phyloP scores from a whole-genome alignment of 2,888 invertebrate genomes.

The Cyrtodaria siliqua region DNA sequence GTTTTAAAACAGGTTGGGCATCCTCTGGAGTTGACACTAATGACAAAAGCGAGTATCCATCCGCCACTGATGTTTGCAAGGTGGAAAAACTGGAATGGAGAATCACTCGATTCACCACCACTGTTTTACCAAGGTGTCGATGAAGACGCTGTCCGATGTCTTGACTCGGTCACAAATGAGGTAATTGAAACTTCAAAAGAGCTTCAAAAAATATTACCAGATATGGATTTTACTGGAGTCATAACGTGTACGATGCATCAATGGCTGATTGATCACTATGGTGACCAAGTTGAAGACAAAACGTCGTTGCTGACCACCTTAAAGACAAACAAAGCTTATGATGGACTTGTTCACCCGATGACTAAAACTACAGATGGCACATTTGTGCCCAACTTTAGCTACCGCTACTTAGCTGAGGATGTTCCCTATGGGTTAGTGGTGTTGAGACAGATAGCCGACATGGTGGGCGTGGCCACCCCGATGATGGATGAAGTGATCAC shows the following conservation, averaged over 20 bases:
- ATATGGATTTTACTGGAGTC: constrained; percentile 49
- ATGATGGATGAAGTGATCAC: constrained; percentile 61
- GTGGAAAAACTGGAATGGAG: constrained; percentile 73
- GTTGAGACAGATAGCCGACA: constrained; percentile 63
- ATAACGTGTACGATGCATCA: constrained; percentile 45
- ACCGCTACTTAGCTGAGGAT: constrained; percentile 71
- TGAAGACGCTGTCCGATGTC: constrained; percentile 48
- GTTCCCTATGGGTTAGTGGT: constrained; percentile 70
- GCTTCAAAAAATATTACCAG: constrained; percentile 46
- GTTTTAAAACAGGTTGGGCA: constrained; percentile 51
- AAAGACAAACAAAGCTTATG: constrained; percentile 65
- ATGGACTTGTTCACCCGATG: constrained; percentile 70
- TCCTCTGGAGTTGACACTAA: constrained; percentile 64
- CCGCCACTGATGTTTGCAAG: constrained; percentile 74
- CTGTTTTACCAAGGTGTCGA: constrained; percentile 75
- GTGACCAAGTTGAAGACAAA: constrained; percentile 59
- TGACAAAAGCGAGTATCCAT: constrained; percentile 68
- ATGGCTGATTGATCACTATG: constrained; percentile 64
- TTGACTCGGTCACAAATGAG: constrained; percentile 65
- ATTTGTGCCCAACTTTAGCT: constrained; percentile 67
- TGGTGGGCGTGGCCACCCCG: constrained; percentile 66
- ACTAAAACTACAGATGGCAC: constrained; percentile 53
- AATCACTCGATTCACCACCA: constrained; percentile 60
- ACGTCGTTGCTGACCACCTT: constrained; percentile 44
- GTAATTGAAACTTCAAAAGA: constrained; percentile 53